These are phyloP conservation scores for Ptychochromis oligacanthus DNA, from an alignment of 2,113 vertebrate species.

Conservation along the genomic window DNA sequence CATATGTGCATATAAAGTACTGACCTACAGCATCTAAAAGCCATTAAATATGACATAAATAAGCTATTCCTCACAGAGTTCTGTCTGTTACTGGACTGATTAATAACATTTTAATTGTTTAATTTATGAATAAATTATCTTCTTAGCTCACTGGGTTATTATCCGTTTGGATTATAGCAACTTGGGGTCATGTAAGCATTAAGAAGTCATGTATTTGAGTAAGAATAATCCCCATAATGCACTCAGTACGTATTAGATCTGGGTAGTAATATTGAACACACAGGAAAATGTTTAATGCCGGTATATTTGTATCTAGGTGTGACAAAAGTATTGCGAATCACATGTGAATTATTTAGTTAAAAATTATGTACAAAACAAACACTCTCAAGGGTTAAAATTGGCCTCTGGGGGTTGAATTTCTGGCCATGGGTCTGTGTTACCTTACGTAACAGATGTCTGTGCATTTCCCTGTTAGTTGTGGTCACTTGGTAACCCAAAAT, in stretches of 20 bases:
- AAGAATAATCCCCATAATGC: not conserved
- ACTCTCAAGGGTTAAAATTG: not conserved
- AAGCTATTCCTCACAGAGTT: not conserved
- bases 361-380: not conserved
- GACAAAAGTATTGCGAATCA: not conserved
- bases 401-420: not conserved
- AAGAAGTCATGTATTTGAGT: not conserved
- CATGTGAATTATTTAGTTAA: not conserved
- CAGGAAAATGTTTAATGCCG: no score
- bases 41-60: not conserved
- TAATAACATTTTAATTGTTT: not conserved
- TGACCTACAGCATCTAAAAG: not conserved
- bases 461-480: not conserved
- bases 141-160: not conserved
- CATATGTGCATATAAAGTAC: no score
- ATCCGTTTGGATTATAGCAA: slow-evolving; percentile 6
- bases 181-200: not conserved
- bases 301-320: no score
- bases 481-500: not conserved
- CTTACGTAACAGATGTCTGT: no score
- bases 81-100: not conserved
- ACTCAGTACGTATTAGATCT: not conserved
- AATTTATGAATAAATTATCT: not conserved
- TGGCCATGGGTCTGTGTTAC: not conserved
- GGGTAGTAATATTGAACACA: not conserved